phyloP scores from a whole-genome alignment of 2,113 vertebrate genomes.

The Erpornis zantholeuca region DNA sequence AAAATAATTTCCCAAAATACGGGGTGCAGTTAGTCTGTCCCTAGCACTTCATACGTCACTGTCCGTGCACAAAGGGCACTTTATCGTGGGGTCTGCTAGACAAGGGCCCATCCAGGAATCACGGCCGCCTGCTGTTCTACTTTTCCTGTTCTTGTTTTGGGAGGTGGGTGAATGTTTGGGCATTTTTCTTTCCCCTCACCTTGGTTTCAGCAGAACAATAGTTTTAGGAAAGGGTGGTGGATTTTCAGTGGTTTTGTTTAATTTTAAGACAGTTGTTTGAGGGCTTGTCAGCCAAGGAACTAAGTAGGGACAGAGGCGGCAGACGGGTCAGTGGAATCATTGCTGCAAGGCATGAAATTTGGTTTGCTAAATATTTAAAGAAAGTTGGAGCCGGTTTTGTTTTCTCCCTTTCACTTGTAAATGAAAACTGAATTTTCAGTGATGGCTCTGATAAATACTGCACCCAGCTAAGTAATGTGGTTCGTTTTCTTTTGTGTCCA shows the following conservation, averaged over 20 bases:
- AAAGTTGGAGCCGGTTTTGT: constrained; percentile 57
- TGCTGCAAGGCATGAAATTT: constrained; percentile 58
- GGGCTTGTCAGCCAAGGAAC: background rate
- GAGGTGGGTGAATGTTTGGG: background rate
- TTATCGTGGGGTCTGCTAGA: background rate
- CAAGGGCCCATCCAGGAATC: background rate
- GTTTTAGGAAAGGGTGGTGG: background rate
- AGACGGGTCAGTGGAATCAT: background rate
- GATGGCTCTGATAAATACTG: constrained; percentile 60
- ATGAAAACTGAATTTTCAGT: constrained; percentile 57
- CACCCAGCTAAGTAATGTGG: constrained; percentile 45
- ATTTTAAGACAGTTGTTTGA: background rate
- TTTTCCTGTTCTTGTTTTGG: constrained; percentile 35
- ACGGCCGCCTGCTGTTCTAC: background rate
- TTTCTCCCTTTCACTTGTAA: constrained; percentile 54
- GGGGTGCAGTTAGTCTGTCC: background rate
- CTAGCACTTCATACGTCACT: background rate
- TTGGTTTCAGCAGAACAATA: constrained; percentile 8
- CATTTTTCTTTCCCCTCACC: background rate
- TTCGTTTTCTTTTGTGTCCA: constrained; percentile 35
- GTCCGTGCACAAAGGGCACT: background rate
- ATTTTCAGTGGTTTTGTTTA: background rate
- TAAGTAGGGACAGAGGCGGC: constrained; percentile 18
- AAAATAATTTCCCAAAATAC: background rate
- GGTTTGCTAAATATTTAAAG: constrained; percentile 62